Evolutionary conservation across 1,140 invertebrate species (phyloP).

Genomic region (Latrodectus geometricus): DNA sequence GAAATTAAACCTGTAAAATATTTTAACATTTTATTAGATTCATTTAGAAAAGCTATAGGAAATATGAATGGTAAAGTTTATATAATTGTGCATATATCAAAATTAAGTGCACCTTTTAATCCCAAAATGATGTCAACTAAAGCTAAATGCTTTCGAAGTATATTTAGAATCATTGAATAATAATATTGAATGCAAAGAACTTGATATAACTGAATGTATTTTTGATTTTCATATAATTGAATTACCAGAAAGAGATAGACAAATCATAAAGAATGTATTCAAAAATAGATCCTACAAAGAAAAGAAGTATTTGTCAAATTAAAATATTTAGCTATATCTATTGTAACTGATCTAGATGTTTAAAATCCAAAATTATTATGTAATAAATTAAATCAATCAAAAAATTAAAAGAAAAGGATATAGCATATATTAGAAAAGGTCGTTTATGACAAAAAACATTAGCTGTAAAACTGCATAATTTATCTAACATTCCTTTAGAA

Average conservation of each 20-base stretch:
- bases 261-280: background rate
- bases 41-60: background rate
- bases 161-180: background rate
- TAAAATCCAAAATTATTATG: background rate
- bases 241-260: too few species aligned
- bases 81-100: background rate
- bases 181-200: slow-evolving; percentile 7
- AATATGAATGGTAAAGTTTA: background rate
- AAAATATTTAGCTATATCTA: slow-evolving; percentile 11
- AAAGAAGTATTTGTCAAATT: slow-evolving; percentile 13
- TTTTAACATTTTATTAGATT: slow-evolving; percentile 4
- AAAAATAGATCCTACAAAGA: background rate
- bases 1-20: background rate
- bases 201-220: too few species aligned
- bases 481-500: slow-evolving; percentile 7
- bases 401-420: background rate
- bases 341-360: background rate
- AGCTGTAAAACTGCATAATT: slow-evolving; percentile 2
- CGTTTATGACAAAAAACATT: slow-evolving; percentile 6
- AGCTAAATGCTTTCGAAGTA: background rate
- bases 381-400: background rate
- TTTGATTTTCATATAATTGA: too few species aligned
- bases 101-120: background rate
- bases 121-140: background rate
- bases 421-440: too few species aligned